Evolutionary conservation across 2,797 vertebrate species (phyloP), one percentile per base, ranked within the genome.

Genomic region (Lemur catta): DNA sequence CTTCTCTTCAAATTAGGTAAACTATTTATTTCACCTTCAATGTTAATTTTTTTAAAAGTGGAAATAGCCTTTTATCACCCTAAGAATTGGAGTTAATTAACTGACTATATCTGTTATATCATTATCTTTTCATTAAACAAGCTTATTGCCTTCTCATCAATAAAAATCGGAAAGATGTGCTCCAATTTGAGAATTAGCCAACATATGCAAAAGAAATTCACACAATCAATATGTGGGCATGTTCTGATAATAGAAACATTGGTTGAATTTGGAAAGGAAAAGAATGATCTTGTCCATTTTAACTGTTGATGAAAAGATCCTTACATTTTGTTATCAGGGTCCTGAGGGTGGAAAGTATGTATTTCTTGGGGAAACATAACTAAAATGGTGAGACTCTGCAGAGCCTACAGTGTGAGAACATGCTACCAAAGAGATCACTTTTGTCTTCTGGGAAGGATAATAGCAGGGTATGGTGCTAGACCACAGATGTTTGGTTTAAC

Each of bases 161-260:
- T 24, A 7, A 41, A n/a, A 35, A 59, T 55, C 35, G 74, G 33
- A 97, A 72, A 72, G 17, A 94, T 90, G 79, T 33, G 6, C 94
- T 97, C 89, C 95, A 97, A 97, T 84, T 84, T 75, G 46, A 97
- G 43, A 97, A 96, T 97, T 90, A 95, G 97, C 74, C 11, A 90
- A 46, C 79, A 89, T 55, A 81, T 79, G 91, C 87, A 96, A 94
- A 95, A 88, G 95, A 97, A 96, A 97, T 84, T 94, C 91, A 91
- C 50, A 97, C 76, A 90, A 87, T 97, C 65, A 67, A 59, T 26
- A 96, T 75, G 97, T 0, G 12, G 28, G 63, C 94, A 95, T 75
- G 67, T 94, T 97, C 95, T 96, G 59, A 97, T 61, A 43, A 89
- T 7, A 59, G 43, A 86, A 17, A 93, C 50, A 93, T 4, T 88